Conservation (phyloP, 1,140 invertebrate genomes). For the Dinoponera quadriceps region DNA sequence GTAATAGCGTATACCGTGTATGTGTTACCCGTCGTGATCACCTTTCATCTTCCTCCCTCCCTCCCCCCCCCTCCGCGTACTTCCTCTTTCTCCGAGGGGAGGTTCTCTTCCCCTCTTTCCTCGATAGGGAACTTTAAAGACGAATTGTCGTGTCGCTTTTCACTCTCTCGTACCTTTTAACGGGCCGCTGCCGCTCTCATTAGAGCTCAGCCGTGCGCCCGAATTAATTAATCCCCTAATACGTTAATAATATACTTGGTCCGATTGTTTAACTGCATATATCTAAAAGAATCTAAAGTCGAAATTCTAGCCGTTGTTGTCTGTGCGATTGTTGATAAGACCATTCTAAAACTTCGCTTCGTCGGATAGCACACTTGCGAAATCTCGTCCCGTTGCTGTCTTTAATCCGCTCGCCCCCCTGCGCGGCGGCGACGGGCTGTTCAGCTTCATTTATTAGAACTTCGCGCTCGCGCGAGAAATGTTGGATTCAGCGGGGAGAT, state of each 20-base stretch:
- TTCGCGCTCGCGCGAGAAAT: not conserved
- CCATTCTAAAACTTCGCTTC: conserved; percentile 10
- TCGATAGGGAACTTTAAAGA: conserved; percentile 63
- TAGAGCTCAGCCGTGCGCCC: conserved; percentile 28
- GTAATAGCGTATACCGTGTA: conserved; percentile 72
- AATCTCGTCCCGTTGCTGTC: conserved; percentile 14
- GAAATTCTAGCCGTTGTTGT: conserved; percentile 67
- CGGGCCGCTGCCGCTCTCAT: not conserved
- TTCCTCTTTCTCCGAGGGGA: conserved; percentile 37
- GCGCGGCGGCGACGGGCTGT: too few species aligned
- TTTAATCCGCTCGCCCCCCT: not conserved
- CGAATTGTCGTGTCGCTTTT: conserved; percentile 58
- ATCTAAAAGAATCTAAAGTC: conserved; percentile 70
- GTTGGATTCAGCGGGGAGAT: not conserved
- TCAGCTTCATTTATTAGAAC: not conserved
- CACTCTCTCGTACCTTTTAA: conserved; percentile 49
- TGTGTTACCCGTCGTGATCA: conserved; percentile 69
- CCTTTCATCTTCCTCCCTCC: conserved; percentile 55
- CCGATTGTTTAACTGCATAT: conserved; percentile 80
- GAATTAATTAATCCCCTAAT: conserved; percentile 74
- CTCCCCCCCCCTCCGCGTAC: too few species aligned
- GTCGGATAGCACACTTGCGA: conserved; percentile 14
- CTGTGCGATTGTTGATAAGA: conserved; percentile 5
- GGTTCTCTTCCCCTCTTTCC: conserved; percentile 27
- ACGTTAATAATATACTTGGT: conserved; percentile 65